Evolutionary conservation across 2,113 vertebrate genomes (phyloP).

Genomic region (Engystomops pustulosus): DNA sequence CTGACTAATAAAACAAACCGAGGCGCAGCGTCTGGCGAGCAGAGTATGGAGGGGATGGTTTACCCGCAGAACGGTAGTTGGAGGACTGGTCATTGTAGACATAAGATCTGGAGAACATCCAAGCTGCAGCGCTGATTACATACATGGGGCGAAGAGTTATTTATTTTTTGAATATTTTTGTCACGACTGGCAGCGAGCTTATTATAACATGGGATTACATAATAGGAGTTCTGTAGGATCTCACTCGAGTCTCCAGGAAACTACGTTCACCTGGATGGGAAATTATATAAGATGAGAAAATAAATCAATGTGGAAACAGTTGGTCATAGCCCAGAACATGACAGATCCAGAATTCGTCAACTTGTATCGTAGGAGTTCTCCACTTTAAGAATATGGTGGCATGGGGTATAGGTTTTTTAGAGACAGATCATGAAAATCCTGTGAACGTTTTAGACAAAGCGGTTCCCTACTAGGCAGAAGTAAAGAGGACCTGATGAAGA

Average conservation of each 20-base stretch:
- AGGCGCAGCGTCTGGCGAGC: background rate
- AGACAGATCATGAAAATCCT: no score
- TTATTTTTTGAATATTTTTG: background rate
- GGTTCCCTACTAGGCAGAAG: no score
- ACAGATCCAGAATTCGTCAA: no score
- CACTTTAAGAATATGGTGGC: no score
- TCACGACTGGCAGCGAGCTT: conserved; percentile 30
- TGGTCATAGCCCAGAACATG: background rate
- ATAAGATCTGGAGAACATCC: background rate
- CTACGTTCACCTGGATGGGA: conserved; percentile 3
- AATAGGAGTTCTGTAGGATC: conserved; percentile 3
- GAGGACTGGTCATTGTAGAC: background rate
- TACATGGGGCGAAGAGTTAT: background rate
- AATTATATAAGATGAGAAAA: background rate
- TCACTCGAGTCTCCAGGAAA: conserved; percentile 4
- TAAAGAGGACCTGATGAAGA: no score
- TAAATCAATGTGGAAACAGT: conserved; percentile 6
- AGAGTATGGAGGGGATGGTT: conserved; percentile 33
- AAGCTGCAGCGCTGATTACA: background rate
- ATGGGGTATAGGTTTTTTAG: no score
- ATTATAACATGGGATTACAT: conserved; percentile 35
- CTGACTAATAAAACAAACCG: conserved; percentile 43
- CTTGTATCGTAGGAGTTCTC: no score
- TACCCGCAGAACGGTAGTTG: background rate
- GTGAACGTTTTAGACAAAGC: no score